phyloP scores from a whole-genome alignment of 2,113 vertebrate species.

The Antechinus stuartii region DNA sequence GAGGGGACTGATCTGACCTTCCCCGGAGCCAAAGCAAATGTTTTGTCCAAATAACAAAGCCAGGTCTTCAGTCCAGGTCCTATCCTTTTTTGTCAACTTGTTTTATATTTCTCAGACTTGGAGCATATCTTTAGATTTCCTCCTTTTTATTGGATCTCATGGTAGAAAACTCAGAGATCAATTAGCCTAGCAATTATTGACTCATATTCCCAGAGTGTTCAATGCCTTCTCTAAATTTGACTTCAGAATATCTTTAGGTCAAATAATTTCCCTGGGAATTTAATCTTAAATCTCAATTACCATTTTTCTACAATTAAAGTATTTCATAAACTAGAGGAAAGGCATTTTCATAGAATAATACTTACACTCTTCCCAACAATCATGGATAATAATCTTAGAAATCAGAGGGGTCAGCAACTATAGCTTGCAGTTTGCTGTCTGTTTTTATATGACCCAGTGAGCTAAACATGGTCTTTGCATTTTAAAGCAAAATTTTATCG shows the following conservation, averaged over 20 bases:
- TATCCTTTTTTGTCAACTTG: background rate
- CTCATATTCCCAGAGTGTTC: background rate
- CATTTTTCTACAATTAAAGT: background rate
- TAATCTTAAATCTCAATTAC: background rate
- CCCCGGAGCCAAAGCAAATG: background rate
- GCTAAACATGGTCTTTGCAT: background rate
- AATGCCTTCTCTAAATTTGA: background rate
- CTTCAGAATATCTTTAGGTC: background rate
- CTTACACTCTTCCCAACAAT: background rate
- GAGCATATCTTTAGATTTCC: background rate
- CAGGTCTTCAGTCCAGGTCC: background rate
- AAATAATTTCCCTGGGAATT: background rate
- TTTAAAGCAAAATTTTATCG: background rate
- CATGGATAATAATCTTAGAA: background rate
- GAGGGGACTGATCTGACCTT: background rate
- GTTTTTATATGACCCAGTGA: background rate
- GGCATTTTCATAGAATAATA: background rate
- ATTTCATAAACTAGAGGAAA: slow-evolving; percentile 1
- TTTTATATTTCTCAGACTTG: background rate
- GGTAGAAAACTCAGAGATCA: background rate
- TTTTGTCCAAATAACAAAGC: background rate
- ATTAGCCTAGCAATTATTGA: background rate
- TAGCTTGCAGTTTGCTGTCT: background rate
- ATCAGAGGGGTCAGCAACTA: background rate
- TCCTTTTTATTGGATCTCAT: background rate